A percentile compares a stretch with the other conserved stretches of the same genome.
These are phyloP conservation scores for Leucosticte australis DNA, from an alignment of 2,113 vertebrate species.

Conservation along the genomic window DNA sequence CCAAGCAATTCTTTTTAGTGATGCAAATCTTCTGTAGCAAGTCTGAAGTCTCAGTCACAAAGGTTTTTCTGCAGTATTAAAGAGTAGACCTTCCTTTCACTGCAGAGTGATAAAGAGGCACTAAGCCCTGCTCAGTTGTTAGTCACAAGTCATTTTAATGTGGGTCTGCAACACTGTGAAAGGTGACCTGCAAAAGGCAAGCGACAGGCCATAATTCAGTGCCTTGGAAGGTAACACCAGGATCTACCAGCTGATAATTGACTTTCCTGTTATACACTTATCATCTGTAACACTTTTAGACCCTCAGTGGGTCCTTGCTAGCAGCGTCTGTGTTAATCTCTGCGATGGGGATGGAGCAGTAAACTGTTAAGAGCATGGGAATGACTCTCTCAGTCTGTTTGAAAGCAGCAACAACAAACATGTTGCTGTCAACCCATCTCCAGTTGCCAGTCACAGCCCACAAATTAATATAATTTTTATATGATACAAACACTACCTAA, in stretches of 20 bases:
- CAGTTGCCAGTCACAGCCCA: background rate
- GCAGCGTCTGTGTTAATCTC: background rate
- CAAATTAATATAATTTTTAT: background rate
- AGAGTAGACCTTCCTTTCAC: slow-evolving; percentile 1
- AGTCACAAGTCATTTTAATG: slow-evolving; percentile 52
- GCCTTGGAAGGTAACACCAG: background rate
- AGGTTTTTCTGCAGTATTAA: slow-evolving; percentile 19
- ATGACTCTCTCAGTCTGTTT: background rate
- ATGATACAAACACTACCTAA: background rate
- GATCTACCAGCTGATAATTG: slow-evolving; percentile 38
- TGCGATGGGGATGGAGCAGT: background rate
- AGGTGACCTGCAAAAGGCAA: slow-evolving; percentile 29
- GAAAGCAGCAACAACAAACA: background rate
- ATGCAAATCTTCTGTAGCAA: slow-evolving; percentile 35
- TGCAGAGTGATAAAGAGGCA: slow-evolving; percentile 4
- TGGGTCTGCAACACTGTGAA: slow-evolving; percentile 31
- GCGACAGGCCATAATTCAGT: slow-evolving; percentile 9
- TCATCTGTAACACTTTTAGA: slow-evolving; percentile 11
- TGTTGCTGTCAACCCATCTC: background rate
- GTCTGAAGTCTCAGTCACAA: background rate
- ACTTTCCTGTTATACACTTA: slow-evolving; percentile 43
- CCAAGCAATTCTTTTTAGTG: slow-evolving; percentile 4
- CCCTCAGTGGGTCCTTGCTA: background rate
- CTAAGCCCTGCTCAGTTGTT: slow-evolving; percentile 19
- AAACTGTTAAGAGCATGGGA: background rate